Evolutionary conservation across 2,888 invertebrate species (phyloP).

Genomic region (Rutpela maculata): DNA sequence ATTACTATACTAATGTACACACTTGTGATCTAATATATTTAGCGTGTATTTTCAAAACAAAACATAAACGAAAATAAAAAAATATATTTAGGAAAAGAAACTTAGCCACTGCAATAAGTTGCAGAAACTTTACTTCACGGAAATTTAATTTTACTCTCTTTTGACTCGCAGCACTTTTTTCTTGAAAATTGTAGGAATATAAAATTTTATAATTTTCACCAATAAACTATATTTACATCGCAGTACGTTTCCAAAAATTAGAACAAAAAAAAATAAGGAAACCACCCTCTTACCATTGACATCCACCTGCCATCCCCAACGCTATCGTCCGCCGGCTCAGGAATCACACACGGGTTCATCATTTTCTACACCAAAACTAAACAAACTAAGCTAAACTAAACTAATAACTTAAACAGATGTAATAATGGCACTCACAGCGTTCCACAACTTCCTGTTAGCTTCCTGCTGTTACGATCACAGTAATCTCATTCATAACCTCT

Average conservation of each 20-base stretch:
- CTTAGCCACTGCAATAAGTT: too few relatives aligned
- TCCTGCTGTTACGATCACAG: constrained; percentile 26
- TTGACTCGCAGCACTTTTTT: too few relatives aligned
- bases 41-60: too few relatives aligned
- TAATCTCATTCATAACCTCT: constrained; percentile 32
- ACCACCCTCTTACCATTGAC: constrained; percentile 75
- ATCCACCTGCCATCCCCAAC: constrained; percentile 79
- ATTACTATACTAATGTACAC: too few relatives aligned
- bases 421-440: constrained; percentile 8
- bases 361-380: constrained; percentile 38
- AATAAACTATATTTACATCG: too few relatives aligned
- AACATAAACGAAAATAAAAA: too few relatives aligned
- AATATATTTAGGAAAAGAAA: too few relatives aligned
- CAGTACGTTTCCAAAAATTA: background rate
- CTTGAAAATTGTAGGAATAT: too few relatives aligned
- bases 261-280: constrained; percentile 17
- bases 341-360: constrained; percentile 76
- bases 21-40: too few relatives aligned
- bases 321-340: constrained; percentile 76
- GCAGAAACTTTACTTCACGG: too few relatives aligned
- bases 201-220: too few relatives aligned
- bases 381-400: constrained; percentile 16
- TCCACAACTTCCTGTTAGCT: constrained; percentile 21
- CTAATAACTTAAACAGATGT: background rate
- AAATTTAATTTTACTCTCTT: too few relatives aligned